Conservation (phyloP, 1,140 invertebrate species). For the Steinernema feltiae region DNA sequence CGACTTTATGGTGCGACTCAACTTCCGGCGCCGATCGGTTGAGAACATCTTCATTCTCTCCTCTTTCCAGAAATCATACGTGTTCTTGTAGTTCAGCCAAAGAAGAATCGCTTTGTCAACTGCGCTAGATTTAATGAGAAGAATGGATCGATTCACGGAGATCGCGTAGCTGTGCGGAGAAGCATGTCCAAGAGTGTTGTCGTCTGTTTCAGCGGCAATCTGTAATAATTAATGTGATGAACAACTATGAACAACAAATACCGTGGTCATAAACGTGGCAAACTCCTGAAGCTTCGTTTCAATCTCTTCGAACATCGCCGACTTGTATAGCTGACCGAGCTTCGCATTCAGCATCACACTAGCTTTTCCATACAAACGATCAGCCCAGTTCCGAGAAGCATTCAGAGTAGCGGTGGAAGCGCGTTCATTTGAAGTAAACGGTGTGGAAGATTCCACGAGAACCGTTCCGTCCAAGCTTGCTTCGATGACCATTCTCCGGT, state of each 20-base stretch:
- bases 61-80: conserved; percentile 52
- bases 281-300: conserved; percentile 53
- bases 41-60: conserved; percentile 44
- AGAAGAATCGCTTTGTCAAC: conserved; percentile 55
- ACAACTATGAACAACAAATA: conserved; percentile 17
- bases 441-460: not conserved
- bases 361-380: conserved; percentile 24
- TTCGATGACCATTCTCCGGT: conserved; percentile 41
- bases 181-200: conserved; percentile 24
- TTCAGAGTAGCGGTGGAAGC: not conserved
- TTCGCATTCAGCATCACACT: conserved; percentile 71
- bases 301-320: conserved; percentile 49
- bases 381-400: conserved; percentile 26
- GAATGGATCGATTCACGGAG: conserved; percentile 49
- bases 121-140: conserved; percentile 50
- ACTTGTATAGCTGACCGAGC: conserved; percentile 78
- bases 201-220: conserved; percentile 49
- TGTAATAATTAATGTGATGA: conserved; percentile 18
- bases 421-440: not conserved
- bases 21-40: not conserved
- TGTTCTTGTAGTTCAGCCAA: conserved; percentile 57
- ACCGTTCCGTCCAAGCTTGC: not conserved
- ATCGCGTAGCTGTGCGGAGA: conserved; percentile 48
- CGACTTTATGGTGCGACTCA: no score
- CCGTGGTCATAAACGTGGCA: conserved; percentile 54